phyloP scores from a whole-genome alignment of 2,797 vertebrate species.

The Enteromius radiatus region DNA sequence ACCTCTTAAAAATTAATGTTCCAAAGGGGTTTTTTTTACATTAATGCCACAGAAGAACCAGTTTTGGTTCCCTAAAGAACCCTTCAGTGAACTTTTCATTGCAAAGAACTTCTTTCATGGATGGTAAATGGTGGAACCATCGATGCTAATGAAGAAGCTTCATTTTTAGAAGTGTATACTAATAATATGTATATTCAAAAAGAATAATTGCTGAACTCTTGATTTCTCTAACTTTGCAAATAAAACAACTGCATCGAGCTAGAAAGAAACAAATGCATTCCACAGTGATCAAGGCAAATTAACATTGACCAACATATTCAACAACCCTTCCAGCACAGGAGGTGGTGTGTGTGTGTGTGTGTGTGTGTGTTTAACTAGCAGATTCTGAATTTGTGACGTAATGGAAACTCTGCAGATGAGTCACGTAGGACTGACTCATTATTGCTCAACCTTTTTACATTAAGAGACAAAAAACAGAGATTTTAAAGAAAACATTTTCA shows the following conservation, averaged over 20 bases:
- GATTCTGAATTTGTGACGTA: slow-evolving; percentile 32
- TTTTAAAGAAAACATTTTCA: slow-evolving; percentile 34
- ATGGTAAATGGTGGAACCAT: too few species aligned
- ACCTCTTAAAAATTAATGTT: too few species aligned
- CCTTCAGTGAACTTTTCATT: too few species aligned
- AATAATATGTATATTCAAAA: background rate
- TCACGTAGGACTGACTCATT: slow-evolving; percentile 22
- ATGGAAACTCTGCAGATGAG: slow-evolving; percentile 28
- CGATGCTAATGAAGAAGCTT: too few species aligned
- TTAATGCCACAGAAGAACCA: too few species aligned
- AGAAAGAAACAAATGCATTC: background rate
- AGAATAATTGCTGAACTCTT: background rate
- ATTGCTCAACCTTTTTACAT: slow-evolving; percentile 33
- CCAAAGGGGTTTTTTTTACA: too few species aligned
- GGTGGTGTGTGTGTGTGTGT: background rate
- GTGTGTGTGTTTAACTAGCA: slow-evolving; percentile 17
- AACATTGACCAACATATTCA: background rate
- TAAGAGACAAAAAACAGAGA: slow-evolving; percentile 15
- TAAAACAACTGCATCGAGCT: background rate
- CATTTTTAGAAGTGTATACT: too few species aligned
- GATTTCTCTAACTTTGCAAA: background rate
- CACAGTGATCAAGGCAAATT: background rate
- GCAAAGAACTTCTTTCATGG: too few species aligned
- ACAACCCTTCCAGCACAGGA: background rate
- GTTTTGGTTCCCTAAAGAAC: too few species aligned